Conservation (phyloP, 37 sponge, comb jelly and placozoan genomes). For the Aphrocallistes beatrix region DNA sequence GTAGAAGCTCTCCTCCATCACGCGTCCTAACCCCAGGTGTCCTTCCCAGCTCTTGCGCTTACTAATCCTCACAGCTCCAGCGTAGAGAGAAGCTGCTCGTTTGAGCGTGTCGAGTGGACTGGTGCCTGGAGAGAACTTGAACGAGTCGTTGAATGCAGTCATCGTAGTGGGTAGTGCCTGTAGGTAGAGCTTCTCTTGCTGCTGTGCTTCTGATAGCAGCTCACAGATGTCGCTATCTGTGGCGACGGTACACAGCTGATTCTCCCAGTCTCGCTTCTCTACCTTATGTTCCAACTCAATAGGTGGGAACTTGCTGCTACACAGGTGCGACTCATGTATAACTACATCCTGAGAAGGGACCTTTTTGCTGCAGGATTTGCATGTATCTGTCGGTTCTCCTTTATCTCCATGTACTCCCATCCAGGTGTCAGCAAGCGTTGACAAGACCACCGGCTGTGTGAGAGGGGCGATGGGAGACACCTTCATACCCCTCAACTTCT, state of each 20-base stretch:
- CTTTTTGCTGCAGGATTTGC: slow-evolving; percentile 64
- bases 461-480: slow-evolving; percentile 12
- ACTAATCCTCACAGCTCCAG: slow-evolving; percentile 61
- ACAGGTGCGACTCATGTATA: slow-evolving; percentile 41
- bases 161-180: slow-evolving; percentile 31
- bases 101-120: neutral
- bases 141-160: neutral
- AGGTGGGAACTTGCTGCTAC: slow-evolving; percentile 36
- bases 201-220: slow-evolving; percentile 39
- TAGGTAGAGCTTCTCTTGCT: slow-evolving; percentile 38
- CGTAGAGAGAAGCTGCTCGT: slow-evolving; percentile 37
- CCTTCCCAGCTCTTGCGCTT: slow-evolving; percentile 33
- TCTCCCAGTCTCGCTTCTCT: slow-evolving; percentile 45
- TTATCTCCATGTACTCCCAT: neutral
- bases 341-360: slow-evolving; percentile 29
- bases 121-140: neutral
- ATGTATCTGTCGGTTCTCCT: slow-evolving; percentile 31
- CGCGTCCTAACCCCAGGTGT: slow-evolving; percentile 59
- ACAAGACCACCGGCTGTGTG: neutral
- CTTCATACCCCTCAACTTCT: slow-evolving; percentile 18
- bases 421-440: neutral
- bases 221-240: slow-evolving; percentile 24
- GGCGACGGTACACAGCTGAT: slow-evolving; percentile 30
- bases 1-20: slow-evolving; percentile 80
- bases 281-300: slow-evolving; percentile 35